Evolutionary conservation across 2,113 vertebrate genomes (phyloP).

Genomic region (Myanophis thanlyinensis): DNA sequence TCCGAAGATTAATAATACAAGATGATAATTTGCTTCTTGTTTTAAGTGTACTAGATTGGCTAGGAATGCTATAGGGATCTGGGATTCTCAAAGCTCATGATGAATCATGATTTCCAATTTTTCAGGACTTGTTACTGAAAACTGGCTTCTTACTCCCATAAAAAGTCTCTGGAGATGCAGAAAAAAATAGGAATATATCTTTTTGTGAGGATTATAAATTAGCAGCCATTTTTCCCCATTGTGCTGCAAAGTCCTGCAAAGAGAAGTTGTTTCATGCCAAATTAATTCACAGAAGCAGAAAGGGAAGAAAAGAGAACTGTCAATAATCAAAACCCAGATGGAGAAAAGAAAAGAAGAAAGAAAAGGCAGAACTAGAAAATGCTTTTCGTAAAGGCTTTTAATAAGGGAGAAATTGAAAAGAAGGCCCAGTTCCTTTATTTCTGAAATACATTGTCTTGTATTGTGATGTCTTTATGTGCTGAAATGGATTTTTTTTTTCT

Average conservation of each 20-base stretch:
- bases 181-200: not conserved
- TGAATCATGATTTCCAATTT: not conserved
- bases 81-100: not conserved
- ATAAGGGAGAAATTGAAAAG: not conserved
- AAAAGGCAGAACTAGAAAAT: not conserved
- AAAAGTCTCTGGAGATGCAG: not conserved
- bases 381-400: not conserved
- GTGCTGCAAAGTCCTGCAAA: not conserved
- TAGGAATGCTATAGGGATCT: not conserved
- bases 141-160: not conserved
- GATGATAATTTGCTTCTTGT: not conserved
- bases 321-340: not conserved
- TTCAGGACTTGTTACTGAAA: not conserved
- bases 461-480: not conserved
- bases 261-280: not conserved
- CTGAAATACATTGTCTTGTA: not conserved
- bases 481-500: not conserved
- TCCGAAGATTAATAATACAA: not conserved
- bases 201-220: not conserved
- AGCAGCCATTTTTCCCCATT: not conserved
- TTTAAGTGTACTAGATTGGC: not conserved
- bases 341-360: not conserved
- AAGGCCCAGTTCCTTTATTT: not conserved
- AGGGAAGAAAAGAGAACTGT: not conserved
- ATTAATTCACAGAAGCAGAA: not conserved